phyloP scores from a whole-genome alignment of 2,888 invertebrate species.

The Octonoba sinensis region DNA sequence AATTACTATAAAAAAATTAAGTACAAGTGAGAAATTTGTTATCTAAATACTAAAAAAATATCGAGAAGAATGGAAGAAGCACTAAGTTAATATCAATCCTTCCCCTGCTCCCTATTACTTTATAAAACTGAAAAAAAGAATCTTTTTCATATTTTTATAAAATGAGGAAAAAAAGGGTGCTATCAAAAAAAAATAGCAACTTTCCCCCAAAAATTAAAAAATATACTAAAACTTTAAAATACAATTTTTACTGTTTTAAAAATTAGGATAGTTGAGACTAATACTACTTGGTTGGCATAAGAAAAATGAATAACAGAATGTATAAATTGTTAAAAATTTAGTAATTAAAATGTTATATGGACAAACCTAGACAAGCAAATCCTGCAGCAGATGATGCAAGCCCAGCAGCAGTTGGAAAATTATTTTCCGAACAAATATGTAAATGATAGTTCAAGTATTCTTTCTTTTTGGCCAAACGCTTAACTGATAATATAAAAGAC shows the following conservation, averaged over 20 bases:
- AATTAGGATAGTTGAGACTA: not conserved
- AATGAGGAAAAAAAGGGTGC: not conserved
- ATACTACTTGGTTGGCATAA: not conserved
- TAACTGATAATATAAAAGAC: slow-evolving; percentile 22
- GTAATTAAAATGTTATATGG: not conserved
- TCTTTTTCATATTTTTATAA: no score
- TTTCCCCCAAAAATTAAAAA: no score
- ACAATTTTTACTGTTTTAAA: not conserved
- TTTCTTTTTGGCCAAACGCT: slow-evolving; percentile 21
- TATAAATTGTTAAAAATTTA: not conserved
- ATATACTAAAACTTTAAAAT: no score
- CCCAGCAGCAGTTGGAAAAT: slow-evolving; percentile 98
- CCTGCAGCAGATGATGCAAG: slow-evolving; percentile 98
- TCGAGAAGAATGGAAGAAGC: no score
- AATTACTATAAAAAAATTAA: no score
- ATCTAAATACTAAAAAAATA: no score
- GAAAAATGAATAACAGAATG: not conserved
- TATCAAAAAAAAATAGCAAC: no score
- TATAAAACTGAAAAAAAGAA: no score
- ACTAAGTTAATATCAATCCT: no score
- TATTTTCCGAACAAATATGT: slow-evolving; percentile 90
- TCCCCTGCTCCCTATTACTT: no score
- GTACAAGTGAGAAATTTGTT: no score
- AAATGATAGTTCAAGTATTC: slow-evolving; percentile 73
- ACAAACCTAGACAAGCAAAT: slow-evolving; percentile 86